Conservation (phyloP, 2,888 invertebrate genomes). For the Galeopsomyia nigrocyanea region DNA sequence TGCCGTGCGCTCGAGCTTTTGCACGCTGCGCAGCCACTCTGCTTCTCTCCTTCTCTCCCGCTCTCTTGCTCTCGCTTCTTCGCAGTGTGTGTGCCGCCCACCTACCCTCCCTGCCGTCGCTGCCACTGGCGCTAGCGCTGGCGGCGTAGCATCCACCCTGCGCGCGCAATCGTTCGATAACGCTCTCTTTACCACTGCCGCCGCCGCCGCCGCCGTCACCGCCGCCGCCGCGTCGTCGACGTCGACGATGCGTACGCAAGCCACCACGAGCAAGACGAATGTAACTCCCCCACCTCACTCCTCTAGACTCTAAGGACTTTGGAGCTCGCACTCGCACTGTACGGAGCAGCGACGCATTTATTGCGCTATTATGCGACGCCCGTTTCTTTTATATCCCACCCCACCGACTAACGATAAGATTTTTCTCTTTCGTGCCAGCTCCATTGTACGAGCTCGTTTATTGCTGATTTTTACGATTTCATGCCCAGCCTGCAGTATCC, state of each 20-base stretch:
- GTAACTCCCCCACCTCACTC: background rate
- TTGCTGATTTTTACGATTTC: too few relatives aligned
- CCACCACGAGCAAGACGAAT: background rate
- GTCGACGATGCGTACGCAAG: constrained; percentile 9
- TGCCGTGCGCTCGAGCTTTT: constrained; percentile 21
- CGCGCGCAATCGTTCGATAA: constrained; percentile 69
- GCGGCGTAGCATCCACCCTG: constrained; percentile 49
- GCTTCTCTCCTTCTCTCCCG: constrained; percentile 45
- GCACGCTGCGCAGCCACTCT: constrained; percentile 26
- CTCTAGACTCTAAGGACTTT: too few relatives aligned
- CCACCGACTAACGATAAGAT: too few relatives aligned
- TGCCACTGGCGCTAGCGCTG: constrained; percentile 6
- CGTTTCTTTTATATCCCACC: background rate
- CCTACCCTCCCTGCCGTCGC: constrained; percentile 2
- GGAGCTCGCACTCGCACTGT: background rate
- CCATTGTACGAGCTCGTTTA: too few relatives aligned
- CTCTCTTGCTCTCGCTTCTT: constrained; percentile 44
- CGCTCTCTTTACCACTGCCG: constrained; percentile 61
- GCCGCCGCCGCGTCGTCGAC: constrained; percentile 27
- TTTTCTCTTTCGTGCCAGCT: too few relatives aligned
- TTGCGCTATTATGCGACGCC: background rate
- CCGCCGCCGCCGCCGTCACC: constrained; percentile 52
- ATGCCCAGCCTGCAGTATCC: too few relatives aligned
- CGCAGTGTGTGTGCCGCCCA: constrained; percentile 45
- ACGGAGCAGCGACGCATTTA: constrained; percentile 1